Conservation (phyloP, 2,113 vertebrate genomes). For the Daboia siamensis region DNA sequence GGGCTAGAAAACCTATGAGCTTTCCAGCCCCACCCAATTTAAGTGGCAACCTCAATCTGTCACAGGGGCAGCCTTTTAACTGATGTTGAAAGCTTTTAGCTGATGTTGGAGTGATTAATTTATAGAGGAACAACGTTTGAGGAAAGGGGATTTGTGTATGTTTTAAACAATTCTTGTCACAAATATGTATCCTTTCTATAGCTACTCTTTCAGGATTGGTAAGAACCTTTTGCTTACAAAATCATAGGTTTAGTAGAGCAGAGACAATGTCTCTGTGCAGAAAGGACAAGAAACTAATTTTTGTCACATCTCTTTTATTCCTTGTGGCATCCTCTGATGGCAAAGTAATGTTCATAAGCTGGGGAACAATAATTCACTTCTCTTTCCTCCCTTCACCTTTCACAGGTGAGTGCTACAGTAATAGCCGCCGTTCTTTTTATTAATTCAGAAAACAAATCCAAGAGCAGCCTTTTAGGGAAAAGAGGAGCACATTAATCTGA, state of each 20-base stretch:
- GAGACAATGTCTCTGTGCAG: background rate
- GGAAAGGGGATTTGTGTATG: accelerated
- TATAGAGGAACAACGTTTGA: background rate
- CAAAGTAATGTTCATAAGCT: accelerated
- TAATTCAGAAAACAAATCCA: conserved; percentile 2
- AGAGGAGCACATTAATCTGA: background rate
- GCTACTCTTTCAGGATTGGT: background rate
- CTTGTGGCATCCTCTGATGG: background rate
- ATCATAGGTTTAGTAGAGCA: accelerated
- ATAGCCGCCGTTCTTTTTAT: conserved; percentile 17
- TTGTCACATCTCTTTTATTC: background rate
- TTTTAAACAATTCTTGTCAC: accelerated
- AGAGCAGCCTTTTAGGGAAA: background rate
- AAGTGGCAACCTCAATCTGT: background rate
- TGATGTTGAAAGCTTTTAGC: too few species aligned
- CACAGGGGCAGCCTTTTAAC: background rate
- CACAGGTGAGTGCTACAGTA: background rate
- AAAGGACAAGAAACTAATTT: background rate
- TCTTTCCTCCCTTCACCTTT: background rate
- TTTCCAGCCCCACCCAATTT: background rate
- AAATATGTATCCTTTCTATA: background rate
- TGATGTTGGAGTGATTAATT: background rate
- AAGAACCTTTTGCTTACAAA: background rate
- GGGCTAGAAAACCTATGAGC: background rate
- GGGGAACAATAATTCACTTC: background rate